A percentile compares a stretch with the other conserved stretches of the same genome.
Conservation (phyloP, 1,140 invertebrate genomes). For the Philopotamus ludificatus region DNA sequence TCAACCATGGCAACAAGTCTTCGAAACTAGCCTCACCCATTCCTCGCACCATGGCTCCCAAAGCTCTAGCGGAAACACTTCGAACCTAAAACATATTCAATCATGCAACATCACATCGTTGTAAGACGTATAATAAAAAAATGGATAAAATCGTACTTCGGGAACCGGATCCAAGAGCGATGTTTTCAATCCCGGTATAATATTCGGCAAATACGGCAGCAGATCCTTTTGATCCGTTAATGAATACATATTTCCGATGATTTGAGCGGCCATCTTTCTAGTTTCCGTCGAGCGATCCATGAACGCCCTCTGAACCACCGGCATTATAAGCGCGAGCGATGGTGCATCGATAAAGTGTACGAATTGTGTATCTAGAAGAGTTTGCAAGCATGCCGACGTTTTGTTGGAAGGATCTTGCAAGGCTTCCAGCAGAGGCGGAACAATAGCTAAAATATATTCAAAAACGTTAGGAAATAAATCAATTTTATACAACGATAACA, state of each 20-base stretch:
- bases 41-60: conserved; percentile 95
- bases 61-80: conserved; percentile 87
- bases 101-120: no score
- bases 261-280: conserved; percentile 97
- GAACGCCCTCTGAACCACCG: conserved; percentile 95
- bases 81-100: conserved; percentile 65
- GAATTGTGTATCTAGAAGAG: conserved; percentile 94
- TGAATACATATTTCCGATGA: conserved; percentile 99
- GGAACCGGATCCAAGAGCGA: conserved; percentile 97
- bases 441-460: conserved; percentile 72
- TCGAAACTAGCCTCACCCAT: conserved; percentile 96
- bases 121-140: conserved; percentile 8
- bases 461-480: conserved; percentile 16
- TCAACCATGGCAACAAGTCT: conserved; percentile 95
- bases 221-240: conserved; percentile 98
- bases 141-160: conserved; percentile 62
- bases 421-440: conserved; percentile 87
- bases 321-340: conserved; percentile 98
- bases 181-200: conserved; percentile 95
- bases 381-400: conserved; percentile 88
- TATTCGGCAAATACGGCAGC: conserved; percentile 92
- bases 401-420: conserved; percentile 96
- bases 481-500: not conserved
- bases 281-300: conserved; percentile 96
- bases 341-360: conserved; percentile 99